phyloP scores from a whole-genome alignment of 2,888 invertebrate species.

The Drosophila cognata region DNA sequence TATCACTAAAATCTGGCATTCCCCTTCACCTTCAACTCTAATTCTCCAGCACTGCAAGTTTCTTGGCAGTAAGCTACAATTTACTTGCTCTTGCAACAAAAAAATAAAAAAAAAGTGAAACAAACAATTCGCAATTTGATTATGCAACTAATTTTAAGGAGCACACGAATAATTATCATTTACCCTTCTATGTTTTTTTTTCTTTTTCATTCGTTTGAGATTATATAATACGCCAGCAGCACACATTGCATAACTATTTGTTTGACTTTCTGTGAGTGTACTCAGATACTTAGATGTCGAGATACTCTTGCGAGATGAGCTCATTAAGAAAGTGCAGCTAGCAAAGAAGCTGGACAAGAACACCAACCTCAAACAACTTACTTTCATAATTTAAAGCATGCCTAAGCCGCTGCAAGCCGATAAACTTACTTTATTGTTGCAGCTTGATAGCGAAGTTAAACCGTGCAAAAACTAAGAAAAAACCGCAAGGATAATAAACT shows the following conservation, averaged over 20 bases:
- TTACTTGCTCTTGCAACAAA: slow-evolving; percentile 9
- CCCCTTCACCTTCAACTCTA: slow-evolving; percentile 17
- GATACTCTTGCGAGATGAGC: slow-evolving; percentile 3
- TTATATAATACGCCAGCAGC: slow-evolving; percentile 22
- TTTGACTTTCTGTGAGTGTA: not conserved
- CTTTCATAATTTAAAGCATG: slow-evolving; percentile 71
- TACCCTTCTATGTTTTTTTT: slow-evolving; percentile 9
- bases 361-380: slow-evolving; percentile 57
- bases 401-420: slow-evolving; percentile 62
- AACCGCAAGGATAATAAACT: slow-evolving; percentile 75
- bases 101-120: slow-evolving; percentile 1
- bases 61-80: slow-evolving; percentile 30
- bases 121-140: slow-evolving; percentile 45
- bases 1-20: slow-evolving; percentile 26
- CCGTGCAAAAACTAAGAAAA: slow-evolving; percentile 63
- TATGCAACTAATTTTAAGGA: slow-evolving; percentile 53
- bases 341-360: not conserved
- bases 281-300: not conserved
- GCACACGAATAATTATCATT: slow-evolving; percentile 34
- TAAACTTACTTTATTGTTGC: slow-evolving; percentile 59
- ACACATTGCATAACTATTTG: slow-evolving; percentile 28
- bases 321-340: slow-evolving; percentile 32
- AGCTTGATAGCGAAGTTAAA: slow-evolving; percentile 48
- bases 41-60: slow-evolving; percentile 38
- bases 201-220: slow-evolving; percentile 11